Evolutionary conservation across 2,113 vertebrate genomes (phyloP).

Genomic region (Riparia riparia): DNA sequence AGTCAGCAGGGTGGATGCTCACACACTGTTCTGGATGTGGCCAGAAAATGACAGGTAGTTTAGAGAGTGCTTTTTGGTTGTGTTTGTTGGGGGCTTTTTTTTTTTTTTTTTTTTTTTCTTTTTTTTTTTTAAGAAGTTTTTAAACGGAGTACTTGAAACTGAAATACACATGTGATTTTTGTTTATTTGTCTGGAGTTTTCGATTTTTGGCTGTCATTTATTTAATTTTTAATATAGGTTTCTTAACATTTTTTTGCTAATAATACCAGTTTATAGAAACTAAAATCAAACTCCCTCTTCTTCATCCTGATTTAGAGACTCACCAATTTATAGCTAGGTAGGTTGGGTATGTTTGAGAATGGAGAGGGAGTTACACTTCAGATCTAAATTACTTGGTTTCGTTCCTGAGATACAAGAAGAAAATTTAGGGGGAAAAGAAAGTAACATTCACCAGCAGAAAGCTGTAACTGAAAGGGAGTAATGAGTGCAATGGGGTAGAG

Average conservation of each 20-base stretch:
- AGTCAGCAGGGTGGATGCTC: not conserved
- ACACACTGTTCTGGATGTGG: not conserved
- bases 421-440: rapidly evolving
- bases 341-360: not conserved
- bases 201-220: not conserved
- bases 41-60: not conserved
- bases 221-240: not conserved
- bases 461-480: not conserved
- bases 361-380: not conserved
- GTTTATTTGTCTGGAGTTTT: not conserved
- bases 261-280: not conserved
- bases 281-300: not conserved
- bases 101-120: too few relatives aligned
- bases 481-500: not conserved
- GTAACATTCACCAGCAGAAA: not conserved
- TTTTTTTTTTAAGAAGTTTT: not conserved
- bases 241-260: not conserved
- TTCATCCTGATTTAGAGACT: not conserved
- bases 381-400: not conserved
- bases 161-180: not conserved
- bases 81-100: not conserved
- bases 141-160: not conserved
- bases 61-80: not conserved
- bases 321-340: not conserved
- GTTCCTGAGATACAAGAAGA: not conserved